A percentile compares a stretch with the other conserved stretches of the same genome.
Evolutionary conservation across 2,888 invertebrate species (phyloP).

Genomic region (Dione juno): DNA sequence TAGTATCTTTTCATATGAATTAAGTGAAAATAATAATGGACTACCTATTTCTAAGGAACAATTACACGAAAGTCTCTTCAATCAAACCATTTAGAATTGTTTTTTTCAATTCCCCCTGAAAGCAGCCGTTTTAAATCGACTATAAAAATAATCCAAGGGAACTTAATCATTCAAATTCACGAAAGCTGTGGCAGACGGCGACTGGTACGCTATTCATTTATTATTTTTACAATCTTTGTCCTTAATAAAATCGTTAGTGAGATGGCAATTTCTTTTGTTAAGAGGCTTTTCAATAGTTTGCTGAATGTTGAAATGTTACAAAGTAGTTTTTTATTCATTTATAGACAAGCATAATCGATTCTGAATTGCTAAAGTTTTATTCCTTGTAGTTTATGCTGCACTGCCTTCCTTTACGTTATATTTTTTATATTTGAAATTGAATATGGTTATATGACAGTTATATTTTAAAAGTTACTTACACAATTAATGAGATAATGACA

Average conservation of each 20-base stretch:
- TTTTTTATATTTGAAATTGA: neutral
- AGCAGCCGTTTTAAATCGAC: constrained; percentile 23
- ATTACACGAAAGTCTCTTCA: neutral
- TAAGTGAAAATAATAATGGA: neutral
- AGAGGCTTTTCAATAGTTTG: constrained; percentile 17
- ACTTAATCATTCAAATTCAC: constrained; percentile 36
- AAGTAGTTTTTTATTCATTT: constrained; percentile 23
- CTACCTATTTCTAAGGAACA: neutral
- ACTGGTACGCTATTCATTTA: constrained; percentile 48
- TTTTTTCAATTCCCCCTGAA: constrained; percentile 19
- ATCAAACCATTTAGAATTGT: constrained; percentile 5
- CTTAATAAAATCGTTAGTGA: constrained; percentile 34
- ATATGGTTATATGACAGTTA: neutral
- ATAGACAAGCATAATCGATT: constrained; percentile 18
- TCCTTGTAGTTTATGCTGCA: neutral
- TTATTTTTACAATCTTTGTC: constrained; percentile 38
- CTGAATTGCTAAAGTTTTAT: constrained; percentile 17
- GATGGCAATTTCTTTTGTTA: constrained; percentile 22
- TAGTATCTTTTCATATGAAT: neutral
- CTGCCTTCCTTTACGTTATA: neutral
- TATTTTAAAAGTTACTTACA: neutral
- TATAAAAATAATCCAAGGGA: constrained; percentile 28
- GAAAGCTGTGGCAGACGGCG: constrained; percentile 44
- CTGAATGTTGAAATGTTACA: constrained; percentile 17
- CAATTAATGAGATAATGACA: neutral